Base-by-base conservation (phyloP, 1,140 invertebrate genomes). In the Kradibia gibbosae region DNA sequence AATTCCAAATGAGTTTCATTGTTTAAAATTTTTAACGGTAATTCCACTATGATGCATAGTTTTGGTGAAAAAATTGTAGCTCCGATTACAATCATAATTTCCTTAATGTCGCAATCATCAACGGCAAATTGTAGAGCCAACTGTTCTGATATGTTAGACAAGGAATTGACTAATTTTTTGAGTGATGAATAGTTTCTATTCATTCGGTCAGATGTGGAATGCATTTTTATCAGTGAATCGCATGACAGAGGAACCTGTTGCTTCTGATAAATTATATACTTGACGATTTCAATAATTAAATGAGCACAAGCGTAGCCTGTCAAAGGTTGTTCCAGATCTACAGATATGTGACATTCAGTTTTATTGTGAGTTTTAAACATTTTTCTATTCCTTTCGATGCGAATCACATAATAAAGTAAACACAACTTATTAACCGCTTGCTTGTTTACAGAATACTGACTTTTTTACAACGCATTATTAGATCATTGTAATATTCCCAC, bases 181-280 rank as follows among this genome's bases (percentile, higher is more conserved):
- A 88, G 87, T 0, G 83, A 85, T 1, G 48, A 74, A 13, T 76
- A 86, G 79, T 90, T 91, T 77, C 85, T 88, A 39, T 90, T 87
- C 0, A 83, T 86, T 31, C 85, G 82, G 71, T 89, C 86, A 28
- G 86, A 78, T 48, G 76, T 88, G 11, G 70, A 74, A 81, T 89
- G 86, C 3, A 87, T 78, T 31, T 87, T 85, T 13, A 84, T 74
- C 28, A 91, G 76, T 2, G 87, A 86, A 62, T 91, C 90, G 39
- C 83, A 90, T 0, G 88, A 83, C 55, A 91, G 87, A 36, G 90
- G 90, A 78, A 91, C 90, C 74, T 91, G 90, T 82, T 91, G 86
- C 74, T 91, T 91, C 48, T 91, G 89, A 77, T 89, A 90, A 5
- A 91, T 84, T 57, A 91, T 83, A 81, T 91, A 90, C 77, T 91